Evolutionary conservation across 2,113 vertebrate species (phyloP).

Genomic region (Cnemophilus loriae): DNA sequence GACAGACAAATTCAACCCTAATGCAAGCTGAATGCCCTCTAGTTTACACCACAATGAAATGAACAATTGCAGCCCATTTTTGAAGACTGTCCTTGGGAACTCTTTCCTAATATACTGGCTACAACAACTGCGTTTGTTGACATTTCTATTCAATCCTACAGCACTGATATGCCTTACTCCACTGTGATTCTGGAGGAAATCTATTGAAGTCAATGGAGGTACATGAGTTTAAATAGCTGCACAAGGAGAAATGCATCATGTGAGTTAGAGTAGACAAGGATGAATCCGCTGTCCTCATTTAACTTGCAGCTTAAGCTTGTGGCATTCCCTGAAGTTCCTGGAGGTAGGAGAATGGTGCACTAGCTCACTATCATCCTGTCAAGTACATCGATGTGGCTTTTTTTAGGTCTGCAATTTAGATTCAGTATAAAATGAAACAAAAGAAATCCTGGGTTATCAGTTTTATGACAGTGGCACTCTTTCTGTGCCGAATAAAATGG

Average conservation of each 20-base stretch:
- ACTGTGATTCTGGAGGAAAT: not conserved
- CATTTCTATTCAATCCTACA: not conserved
- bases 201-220: not conserved
- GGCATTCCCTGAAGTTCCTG: not conserved
- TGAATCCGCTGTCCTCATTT: not conserved
- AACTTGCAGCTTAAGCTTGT: not conserved
- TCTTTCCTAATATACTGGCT: not conserved
- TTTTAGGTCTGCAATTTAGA: not conserved
- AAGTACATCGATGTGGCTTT: not conserved
- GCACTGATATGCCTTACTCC: not conserved
- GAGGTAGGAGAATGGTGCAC: not conserved
- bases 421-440: not conserved
- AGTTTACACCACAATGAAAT: not conserved
- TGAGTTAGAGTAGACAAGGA: not conserved
- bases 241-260: not conserved
- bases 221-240: not conserved
- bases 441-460: not conserved
- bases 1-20: not conserved
- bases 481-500: not conserved
- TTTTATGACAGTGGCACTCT: not conserved
- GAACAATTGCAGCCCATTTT: not conserved
- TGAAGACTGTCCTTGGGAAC: not conserved
- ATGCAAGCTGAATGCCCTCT: not conserved
- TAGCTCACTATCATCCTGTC: not conserved
- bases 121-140: not conserved